phyloP scores from a whole-genome alignment of 1,140 invertebrate species.

The Geopemphigus sp. region DNA sequence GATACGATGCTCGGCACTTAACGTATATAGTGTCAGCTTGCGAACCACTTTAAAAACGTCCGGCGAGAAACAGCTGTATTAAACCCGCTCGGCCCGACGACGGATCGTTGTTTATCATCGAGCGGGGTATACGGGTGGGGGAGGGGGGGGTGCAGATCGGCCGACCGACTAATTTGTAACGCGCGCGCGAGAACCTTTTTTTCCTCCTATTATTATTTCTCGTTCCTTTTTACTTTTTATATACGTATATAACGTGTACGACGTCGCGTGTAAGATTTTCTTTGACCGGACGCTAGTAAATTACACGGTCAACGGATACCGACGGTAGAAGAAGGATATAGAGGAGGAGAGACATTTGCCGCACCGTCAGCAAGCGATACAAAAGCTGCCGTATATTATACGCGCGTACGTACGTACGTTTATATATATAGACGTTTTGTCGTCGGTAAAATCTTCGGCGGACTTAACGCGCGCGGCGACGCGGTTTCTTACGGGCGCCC shows the following conservation, averaged over 20 bases:
- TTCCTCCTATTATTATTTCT: neutral
- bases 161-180: constrained; percentile 45
- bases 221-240: neutral
- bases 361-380: constrained; percentile 43
- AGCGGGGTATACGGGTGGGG: too few species aligned
- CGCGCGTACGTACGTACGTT: too few species aligned
- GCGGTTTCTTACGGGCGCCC: neutral
- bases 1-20: constrained; percentile 17
- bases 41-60: constrained; percentile 43
- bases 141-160: constrained; percentile 8
- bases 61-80: constrained; percentile 27
- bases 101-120: constrained; percentile 31
- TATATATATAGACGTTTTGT: constrained; percentile 22
- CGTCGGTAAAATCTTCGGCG: constrained; percentile 21
- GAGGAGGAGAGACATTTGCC: neutral
- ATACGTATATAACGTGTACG: constrained; percentile 24
- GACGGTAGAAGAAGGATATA: too few species aligned
- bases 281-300: constrained; percentile 36
- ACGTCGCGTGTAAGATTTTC: constrained; percentile 6
- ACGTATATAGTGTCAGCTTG: constrained; percentile 44
- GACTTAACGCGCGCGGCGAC: constrained; percentile 14
- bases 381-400: neutral
- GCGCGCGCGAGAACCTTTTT: neutral
- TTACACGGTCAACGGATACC: constrained; percentile 15
- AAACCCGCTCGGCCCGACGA: neutral